Conservation (phyloP, 2,888 invertebrate genomes). For the Aradus depressus region DNA sequence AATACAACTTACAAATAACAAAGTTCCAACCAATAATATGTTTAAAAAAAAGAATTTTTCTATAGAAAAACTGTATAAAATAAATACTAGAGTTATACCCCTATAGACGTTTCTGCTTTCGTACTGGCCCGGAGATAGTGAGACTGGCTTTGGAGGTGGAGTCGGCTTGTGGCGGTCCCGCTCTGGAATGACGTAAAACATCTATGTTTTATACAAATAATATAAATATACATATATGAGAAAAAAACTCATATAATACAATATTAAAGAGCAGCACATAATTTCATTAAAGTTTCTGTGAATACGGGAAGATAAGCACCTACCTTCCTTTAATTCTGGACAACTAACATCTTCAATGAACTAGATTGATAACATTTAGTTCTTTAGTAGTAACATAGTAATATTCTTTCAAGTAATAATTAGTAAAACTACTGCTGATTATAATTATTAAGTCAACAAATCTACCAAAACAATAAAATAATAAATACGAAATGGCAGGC, state of each 20-base stretch:
- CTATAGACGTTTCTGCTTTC: constrained; percentile 35
- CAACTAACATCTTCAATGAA: not conserved
- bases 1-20: no score
- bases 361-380: not conserved
- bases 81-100: constrained; percentile 31
- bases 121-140: constrained; percentile 53
- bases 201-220: not conserved
- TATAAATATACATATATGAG: no score
- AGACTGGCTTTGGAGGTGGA: constrained; percentile 74
- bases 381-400: no score
- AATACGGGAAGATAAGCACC: no score
- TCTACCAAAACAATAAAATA: no score
- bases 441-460: no score
- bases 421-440: no score
- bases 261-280: not conserved
- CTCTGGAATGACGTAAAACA: constrained; percentile 44
- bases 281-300: no score
- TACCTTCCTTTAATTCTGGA: no score
- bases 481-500: no score
- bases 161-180: constrained; percentile 79
- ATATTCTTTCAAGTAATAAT: no score
- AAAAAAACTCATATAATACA: not conserved
- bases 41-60: not conserved
- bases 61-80: not conserved
- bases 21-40: not conserved